Evolutionary conservation across 1,140 invertebrate species (phyloP).

Genomic region (Carcinoscorpius rotundicauda): DNA sequence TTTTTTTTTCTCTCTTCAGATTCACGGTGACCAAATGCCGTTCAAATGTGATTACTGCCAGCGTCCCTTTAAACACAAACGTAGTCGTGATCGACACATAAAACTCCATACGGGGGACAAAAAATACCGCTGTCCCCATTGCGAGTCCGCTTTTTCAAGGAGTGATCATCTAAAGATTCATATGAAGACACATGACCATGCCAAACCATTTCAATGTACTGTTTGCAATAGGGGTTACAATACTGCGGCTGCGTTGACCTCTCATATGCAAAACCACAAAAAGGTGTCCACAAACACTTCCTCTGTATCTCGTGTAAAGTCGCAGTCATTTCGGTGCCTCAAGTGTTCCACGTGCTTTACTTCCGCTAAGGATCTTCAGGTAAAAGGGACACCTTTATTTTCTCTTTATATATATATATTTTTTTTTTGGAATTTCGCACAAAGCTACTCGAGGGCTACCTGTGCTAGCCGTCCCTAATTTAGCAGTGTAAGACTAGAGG

Average conservation of each 20-base stretch:
- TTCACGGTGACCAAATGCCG: slow-evolving; percentile 58
- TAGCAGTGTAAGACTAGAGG: too few relatives aligned
- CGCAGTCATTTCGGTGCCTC: neutral
- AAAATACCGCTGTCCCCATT: slow-evolving; percentile 83
- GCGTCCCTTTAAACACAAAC: slow-evolving; percentile 87
- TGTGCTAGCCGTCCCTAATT: too few relatives aligned
- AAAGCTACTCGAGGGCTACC: too few relatives aligned
- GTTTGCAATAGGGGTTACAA: slow-evolving; percentile 85
- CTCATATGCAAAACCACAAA: slow-evolving; percentile 86
- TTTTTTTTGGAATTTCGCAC: too few relatives aligned
- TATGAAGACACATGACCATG: slow-evolving; percentile 87
- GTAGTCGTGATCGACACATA: slow-evolving; percentile 82
- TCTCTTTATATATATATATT: too few relatives aligned
- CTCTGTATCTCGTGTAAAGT: neutral
- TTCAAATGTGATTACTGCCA: slow-evolving; percentile 82
- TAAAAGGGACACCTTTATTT: neutral
- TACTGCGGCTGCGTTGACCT: slow-evolving; percentile 77
- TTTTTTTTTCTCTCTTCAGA: slow-evolving; percentile 23
- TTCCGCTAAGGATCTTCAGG: slow-evolving; percentile 3
- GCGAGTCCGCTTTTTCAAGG: slow-evolving; percentile 83
- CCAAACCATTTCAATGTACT: slow-evolving; percentile 85
- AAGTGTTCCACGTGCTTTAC: slow-evolving; percentile 4
- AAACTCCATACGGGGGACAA: slow-evolving; percentile 90
- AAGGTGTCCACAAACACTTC: slow-evolving; percentile 5
- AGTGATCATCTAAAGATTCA: slow-evolving; percentile 93